These are phyloP conservation scores for Drosophila setifemur DNA, from an alignment of 1,140 invertebrate genomes.

Conservation along the genomic window DNA sequence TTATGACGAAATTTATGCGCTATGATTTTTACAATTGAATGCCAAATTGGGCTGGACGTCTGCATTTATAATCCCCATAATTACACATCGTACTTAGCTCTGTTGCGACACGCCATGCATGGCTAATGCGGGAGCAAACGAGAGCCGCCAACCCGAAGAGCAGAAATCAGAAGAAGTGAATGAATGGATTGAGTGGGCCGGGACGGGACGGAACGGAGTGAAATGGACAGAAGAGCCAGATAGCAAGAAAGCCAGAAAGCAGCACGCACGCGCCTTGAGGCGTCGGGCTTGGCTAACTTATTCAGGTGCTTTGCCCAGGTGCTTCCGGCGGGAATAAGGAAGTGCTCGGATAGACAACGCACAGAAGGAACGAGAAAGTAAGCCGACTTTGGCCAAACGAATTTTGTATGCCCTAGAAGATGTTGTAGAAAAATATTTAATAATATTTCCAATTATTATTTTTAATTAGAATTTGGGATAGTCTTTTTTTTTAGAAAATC, in stretches of 20 bases:
- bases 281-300: conserved; percentile 42
- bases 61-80: conserved; percentile 56
- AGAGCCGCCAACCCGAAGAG: too few species aligned
- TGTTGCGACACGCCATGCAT: conserved; percentile 61
- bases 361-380: neutral
- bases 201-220: neutral
- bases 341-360: neutral
- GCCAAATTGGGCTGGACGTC: conserved; percentile 65
- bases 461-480: too few species aligned
- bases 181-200: conserved; percentile 10
- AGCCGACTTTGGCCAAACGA: too few species aligned
- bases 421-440: neutral
- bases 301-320: conserved; percentile 19
- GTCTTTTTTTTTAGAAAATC: too few species aligned
- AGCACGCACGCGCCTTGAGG: conserved; percentile 65
- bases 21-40: conserved; percentile 71
- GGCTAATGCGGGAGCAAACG: conserved; percentile 57
- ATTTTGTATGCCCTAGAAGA: neutral
- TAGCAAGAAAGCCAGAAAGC: neutral
- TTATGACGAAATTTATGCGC: conserved; percentile 73
- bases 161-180: conserved; percentile 53
- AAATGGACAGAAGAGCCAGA: neutral
- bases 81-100: conserved; percentile 19
- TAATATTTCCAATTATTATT: too few species aligned
- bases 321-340: conserved; percentile 43